Base-by-base conservation (phyloP, 2,113 vertebrate species). In the Colossoma macropomum region DNA sequence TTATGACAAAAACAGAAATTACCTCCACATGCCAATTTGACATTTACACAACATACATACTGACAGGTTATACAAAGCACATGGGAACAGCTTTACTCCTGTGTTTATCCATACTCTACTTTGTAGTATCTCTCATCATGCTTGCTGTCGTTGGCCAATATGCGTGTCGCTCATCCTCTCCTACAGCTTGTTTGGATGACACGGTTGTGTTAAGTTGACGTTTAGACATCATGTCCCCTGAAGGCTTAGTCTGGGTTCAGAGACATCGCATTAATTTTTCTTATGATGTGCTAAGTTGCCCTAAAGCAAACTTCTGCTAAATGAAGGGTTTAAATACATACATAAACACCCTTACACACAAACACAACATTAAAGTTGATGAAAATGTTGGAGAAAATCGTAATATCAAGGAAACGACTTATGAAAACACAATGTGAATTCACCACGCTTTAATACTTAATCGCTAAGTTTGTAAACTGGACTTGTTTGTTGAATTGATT, bases 141-240 rank as follows among this genome's bases (percentile, higher is more conserved):
- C 62, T 75, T 75, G 60, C 48, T 75, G 71, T 68, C 52, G 54
- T 9, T 66, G 60, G 60, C 60, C 25, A 21, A 25, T 9, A 70
- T 21, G 28, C 7, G 16, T 32, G 50, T 41, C 32, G 1, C 27
- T 60, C 79, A 73, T 59, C 34, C 4, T 59, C 21, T 72, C 0
- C 3, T 21, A 34, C 34, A 9, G 9, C 19, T 45, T 65, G 69
- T 74, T 63, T 65, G 25, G 56, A 65, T 45, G 68, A 71, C 68
- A 71, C 68, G 45, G 34, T 71, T 45, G 68, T 5, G 17, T 41
- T 70, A 38, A 62, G 69, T n/a, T 12, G 79, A 80, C 38, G 28
- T 56, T 73, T 73, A 62, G 71, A 75, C 60, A 66, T 25, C 19
- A 7, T 4, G 1, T 34, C 60, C 30, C 60, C 79, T 2, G 21